These are phyloP conservation scores for Agriopis leucophaearia DNA, from an alignment of 2,888 invertebrate genomes.

Conservation along the genomic window DNA sequence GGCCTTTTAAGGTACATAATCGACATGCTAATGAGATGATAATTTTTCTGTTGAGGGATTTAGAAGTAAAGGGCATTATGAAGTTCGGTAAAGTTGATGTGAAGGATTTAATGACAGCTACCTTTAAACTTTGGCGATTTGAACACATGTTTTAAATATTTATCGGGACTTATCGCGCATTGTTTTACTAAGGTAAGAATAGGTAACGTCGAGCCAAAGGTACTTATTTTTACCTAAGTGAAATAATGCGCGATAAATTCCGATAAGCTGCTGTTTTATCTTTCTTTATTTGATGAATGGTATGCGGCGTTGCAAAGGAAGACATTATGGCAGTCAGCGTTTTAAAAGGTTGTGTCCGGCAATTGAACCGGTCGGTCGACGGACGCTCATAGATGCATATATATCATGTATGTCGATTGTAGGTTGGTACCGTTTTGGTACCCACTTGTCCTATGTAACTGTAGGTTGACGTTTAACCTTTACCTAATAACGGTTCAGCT, in stretches of 20 bases:
- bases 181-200: not conserved
- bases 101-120: not conserved
- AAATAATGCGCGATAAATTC: too few species aligned
- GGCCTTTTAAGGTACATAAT: conserved; percentile 23
- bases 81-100: not conserved
- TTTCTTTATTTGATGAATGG: conserved; percentile 8
- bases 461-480: conserved; percentile 36
- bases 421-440: conserved; percentile 3
- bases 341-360: conserved; percentile 67
- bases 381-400: conserved; percentile 6
- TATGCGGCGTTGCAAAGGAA: conserved; percentile 52
- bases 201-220: too few species aligned
- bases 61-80: conserved; percentile 4
- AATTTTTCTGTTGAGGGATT: conserved; percentile 12
- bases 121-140: too few species aligned
- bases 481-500: conserved; percentile 45
- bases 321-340: conserved; percentile 55
- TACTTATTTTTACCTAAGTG: too few species aligned
- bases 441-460: conserved; percentile 22
- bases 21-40: conserved; percentile 24
- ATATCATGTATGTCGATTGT: conserved; percentile 22
- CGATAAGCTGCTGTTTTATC: not conserved
- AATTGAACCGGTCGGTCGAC: conserved; percentile 52
- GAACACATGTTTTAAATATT: too few species aligned
- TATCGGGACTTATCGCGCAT: too few species aligned